These are phyloP conservation scores for Reinhardtius hippoglossoides DNA, from an alignment of 2,113 vertebrate species.

Conservation along the genomic window DNA sequence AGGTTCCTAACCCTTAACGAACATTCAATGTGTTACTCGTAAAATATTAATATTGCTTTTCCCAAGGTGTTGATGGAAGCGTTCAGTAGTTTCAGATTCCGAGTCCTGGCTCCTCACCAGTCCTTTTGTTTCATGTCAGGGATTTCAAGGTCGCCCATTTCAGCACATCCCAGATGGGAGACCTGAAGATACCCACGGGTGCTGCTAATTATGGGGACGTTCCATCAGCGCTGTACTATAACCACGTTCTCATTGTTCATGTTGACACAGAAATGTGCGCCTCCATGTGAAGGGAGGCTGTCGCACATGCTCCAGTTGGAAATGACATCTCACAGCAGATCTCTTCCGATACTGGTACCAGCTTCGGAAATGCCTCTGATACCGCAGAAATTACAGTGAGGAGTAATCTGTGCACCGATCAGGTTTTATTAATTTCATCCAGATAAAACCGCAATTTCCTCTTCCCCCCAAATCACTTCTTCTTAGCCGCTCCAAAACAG, in stretches of 20 bases:
- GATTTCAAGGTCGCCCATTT: slow-evolving; percentile 56
- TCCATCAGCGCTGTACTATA: slow-evolving; percentile 48
- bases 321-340: not conserved
- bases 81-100: no score
- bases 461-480: no score
- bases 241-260: slow-evolving; percentile 14
- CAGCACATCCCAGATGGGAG: slow-evolving; percentile 36
- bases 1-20: no score
- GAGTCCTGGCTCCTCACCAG: not conserved
- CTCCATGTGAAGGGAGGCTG: not conserved
- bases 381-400: no score
- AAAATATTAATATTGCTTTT: not conserved
- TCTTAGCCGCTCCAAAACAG: no score
- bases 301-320: not conserved
- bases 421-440: no score
- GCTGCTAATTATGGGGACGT: slow-evolving; percentile 57
- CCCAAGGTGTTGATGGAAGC: not conserved
- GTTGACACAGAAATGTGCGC: slow-evolving; percentile 22
- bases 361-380: not conserved
- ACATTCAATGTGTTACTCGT: no score
- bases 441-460: no score
- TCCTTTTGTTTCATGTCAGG: not conserved
- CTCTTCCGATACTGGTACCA: not conserved
- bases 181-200: slow-evolving; percentile 15
- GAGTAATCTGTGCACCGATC: no score